Evolutionary conservation across 2,113 vertebrate genomes (phyloP), one percentile per base, ranked within the genome.

Genomic region (Mohoua ochrocephala): DNA sequence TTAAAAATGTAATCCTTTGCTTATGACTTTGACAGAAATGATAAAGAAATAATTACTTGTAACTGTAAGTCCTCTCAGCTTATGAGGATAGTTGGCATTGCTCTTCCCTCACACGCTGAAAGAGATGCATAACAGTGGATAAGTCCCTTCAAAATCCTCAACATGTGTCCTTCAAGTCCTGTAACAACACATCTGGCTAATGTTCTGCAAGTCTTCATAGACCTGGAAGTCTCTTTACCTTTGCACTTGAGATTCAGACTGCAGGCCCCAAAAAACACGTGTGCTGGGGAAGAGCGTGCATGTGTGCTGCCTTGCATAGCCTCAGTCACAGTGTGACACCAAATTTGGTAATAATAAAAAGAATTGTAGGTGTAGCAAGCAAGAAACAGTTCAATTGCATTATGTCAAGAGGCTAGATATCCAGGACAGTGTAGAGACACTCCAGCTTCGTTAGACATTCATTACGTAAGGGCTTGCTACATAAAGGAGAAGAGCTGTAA

Each of bases 401-500:
- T 85, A 11, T 52, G 8, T 89, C 41, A 84, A 87, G 67, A 76
- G 69, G 39, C 44, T 81, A 50, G 26, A 49, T 85, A 53, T 31
- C 21, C 60, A 82, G 54, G 42, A 44, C 15, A 37, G 3, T 27
- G 31, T 33, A 52, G 33, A 94, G 69, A 85, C 59, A 13, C 21
- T 77, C 15, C 41, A 65, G 4, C 76, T 91, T 91, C 41, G 6
- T 91, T 89, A 91, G 76, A 42, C 6, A 16, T 64, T 79, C 24
- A 23, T 91, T 94, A 57, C 39, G 61, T 95, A 70, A 93, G 89
- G 42, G 21, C 64, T 89, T 80, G 50, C 20, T 5, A 35, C 44
- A 7, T 52, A 33, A 87, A 89, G 65, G 22, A 41, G 42, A 86
- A 91, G 65, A 79, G 47, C 50, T 92, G 1, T n/a, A 70, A 74